These are phyloP conservation scores for Ibycter americanus DNA, from an alignment of 2,797 vertebrate species.

Conservation along the genomic window DNA sequence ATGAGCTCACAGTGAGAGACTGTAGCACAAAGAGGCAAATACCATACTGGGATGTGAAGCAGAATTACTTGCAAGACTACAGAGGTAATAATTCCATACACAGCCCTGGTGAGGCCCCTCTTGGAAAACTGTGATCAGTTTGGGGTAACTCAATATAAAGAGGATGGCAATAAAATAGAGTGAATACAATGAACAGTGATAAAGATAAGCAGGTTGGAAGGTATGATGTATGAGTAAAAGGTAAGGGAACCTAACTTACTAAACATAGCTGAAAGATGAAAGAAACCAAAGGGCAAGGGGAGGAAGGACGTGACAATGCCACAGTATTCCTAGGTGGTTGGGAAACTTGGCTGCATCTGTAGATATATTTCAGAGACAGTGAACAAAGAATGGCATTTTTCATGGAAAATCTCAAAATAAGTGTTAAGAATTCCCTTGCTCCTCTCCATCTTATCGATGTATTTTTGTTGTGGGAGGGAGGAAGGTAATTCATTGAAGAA, in stretches of 20 bases:
- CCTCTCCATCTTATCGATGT: not conserved
- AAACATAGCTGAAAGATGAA: not conserved
- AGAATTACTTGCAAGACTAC: constrained; percentile 56
- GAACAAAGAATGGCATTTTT: not conserved
- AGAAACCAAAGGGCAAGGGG: not conserved
- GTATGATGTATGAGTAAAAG: constrained; percentile 33
- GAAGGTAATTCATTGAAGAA: not conserved
- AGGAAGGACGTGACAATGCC: not conserved
- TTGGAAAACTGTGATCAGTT: constrained; percentile 56
- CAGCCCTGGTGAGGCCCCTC: constrained; percentile 21
- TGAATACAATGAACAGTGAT: constrained; percentile 37
- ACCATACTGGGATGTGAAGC: constrained; percentile 43
- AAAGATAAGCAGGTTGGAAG: constrained; percentile 48
- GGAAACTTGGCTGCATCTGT: not conserved
- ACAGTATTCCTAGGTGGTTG: not conserved
- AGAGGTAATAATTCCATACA: constrained; percentile 50
- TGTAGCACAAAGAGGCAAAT: constrained; percentile 60
- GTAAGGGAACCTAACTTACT: constrained; percentile 6
- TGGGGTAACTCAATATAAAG: constrained; percentile 53
- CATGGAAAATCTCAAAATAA: not conserved
- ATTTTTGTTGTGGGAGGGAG: not conserved
- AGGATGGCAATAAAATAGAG: constrained; percentile 45
- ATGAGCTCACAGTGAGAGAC: constrained; percentile 40
- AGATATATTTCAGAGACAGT: not conserved
- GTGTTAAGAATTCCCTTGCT: not conserved